Conservation (phyloP, 2,113 vertebrate genomes). For the Corythornis vintsioides region DNA sequence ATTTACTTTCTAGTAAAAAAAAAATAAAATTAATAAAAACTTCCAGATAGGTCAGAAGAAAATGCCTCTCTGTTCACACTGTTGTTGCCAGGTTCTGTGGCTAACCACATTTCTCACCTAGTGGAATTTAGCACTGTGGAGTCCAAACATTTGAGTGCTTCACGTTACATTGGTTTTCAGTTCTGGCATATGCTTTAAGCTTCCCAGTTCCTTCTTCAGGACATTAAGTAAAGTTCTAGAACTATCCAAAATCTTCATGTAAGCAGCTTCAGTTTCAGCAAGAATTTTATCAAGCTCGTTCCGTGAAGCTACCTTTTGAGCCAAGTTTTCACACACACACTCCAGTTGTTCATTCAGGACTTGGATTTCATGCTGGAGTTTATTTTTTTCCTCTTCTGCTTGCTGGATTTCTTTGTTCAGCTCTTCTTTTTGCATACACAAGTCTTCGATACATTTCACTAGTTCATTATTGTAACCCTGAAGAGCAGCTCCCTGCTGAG, state of each 20-base stretch:
- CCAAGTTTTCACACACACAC: constrained; percentile 45
- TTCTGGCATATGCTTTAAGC: constrained; percentile 36
- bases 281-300: constrained; percentile 67
- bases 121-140: constrained; percentile 26
- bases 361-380: constrained; percentile 55
- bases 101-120: constrained; percentile 47
- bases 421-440: constrained; percentile 50
- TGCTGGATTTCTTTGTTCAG: constrained; percentile 59
- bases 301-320: constrained; percentile 41
- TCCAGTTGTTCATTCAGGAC: constrained; percentile 38
- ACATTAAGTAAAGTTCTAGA: constrained; percentile 64
- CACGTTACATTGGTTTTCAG: constrained; percentile 27
- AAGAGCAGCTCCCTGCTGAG: constrained; percentile 64
- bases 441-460: constrained; percentile 63
- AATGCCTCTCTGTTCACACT: background rate
- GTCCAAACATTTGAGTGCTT: constrained; percentile 8
- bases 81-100: background rate
- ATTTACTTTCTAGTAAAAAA: constrained; percentile 27
- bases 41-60: background rate
- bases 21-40: background rate
- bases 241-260: constrained; percentile 72
- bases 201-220: constrained; percentile 66
- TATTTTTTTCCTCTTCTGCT: constrained; percentile 53
- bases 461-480: constrained; percentile 67
- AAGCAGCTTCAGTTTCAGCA: constrained; percentile 64